Evolutionary conservation across 1,140 invertebrate species (phyloP).

Genomic region (Ceratosolen fusciceps): DNA sequence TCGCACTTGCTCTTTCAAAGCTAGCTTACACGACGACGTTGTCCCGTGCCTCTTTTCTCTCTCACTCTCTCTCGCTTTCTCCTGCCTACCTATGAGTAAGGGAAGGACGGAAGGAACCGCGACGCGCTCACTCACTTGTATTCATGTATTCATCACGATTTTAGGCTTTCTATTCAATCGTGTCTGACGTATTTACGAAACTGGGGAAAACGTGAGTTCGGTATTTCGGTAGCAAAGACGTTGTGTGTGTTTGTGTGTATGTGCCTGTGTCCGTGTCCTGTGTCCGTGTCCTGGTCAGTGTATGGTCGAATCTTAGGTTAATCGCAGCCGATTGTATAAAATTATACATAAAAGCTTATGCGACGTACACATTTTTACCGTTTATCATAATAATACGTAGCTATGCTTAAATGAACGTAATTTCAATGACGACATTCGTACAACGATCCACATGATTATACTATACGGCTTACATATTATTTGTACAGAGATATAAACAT

Average conservation of each 20-base stretch:
- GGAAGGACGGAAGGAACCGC: slow-evolving; percentile 25
- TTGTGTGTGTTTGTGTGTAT: too few relatives aligned
- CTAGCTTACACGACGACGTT: neutral
- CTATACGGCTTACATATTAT: slow-evolving; percentile 39
- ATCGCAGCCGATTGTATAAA: slow-evolving; percentile 22
- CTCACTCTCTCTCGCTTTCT: neutral
- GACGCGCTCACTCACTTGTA: neutral
- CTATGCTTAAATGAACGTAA: slow-evolving; percentile 29
- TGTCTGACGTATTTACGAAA: too few relatives aligned
- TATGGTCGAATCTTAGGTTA: neutral
- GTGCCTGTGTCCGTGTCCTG: too few relatives aligned
- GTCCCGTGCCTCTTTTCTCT: neutral
- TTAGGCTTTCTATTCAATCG: too few relatives aligned
- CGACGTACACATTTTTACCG: slow-evolving; percentile 12
- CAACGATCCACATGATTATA: slow-evolving; percentile 31
- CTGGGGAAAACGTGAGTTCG: too few relatives aligned
- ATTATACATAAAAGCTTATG: slow-evolving; percentile 26
- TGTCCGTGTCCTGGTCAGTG: neutral
- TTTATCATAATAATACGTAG: slow-evolving; percentile 13
- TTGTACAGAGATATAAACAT: slow-evolving; percentile 38
- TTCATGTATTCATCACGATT: too few relatives aligned
- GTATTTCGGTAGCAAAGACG: too few relatives aligned
- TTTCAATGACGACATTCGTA: slow-evolving; percentile 31
- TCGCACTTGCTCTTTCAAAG: neutral
- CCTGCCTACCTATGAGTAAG: neutral